A percentile compares a stretch with the other conserved stretches of the same genome.
phyloP scores from a whole-genome alignment of 1,140 invertebrate genomes.

The Hestina assimilis region DNA sequence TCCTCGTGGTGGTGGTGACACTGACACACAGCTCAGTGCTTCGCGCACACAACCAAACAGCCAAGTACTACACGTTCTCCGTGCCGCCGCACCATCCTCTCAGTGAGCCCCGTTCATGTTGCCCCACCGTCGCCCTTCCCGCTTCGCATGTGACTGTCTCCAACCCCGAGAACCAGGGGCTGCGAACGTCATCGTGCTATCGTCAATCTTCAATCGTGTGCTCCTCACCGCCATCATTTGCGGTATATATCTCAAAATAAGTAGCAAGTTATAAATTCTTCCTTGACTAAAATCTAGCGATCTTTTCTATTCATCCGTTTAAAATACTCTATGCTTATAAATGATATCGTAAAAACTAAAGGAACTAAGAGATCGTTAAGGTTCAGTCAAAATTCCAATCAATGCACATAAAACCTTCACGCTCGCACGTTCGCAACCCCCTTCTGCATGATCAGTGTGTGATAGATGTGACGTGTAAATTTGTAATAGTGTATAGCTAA shows the following conservation, averaged over 20 bases:
- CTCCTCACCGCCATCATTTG: conserved; percentile 48
- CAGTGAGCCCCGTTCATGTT: conserved; percentile 78
- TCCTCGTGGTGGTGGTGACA: conserved; percentile 85
- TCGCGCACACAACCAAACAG: conserved; percentile 78
- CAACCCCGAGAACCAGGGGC: conserved; percentile 70
- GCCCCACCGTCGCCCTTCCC: conserved; percentile 76
- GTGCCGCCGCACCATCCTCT: conserved; percentile 78
- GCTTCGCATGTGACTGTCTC: conserved; percentile 77
- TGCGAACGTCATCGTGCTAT: conserved; percentile 63
- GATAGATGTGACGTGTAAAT: conserved; percentile 68
- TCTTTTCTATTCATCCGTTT: conserved; percentile 5
- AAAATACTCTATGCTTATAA: not conserved
- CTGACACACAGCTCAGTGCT: conserved; percentile 82
- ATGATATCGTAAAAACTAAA: not conserved
- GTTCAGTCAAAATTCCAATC: conserved; percentile 30
- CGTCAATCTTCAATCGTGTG: conserved; percentile 32
- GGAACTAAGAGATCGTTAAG: conserved; percentile 31
- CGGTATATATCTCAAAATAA: conserved; percentile 54
- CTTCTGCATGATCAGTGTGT: conserved; percentile 71
- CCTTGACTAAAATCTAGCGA: conserved; percentile 38
- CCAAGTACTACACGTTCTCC: conserved; percentile 82
- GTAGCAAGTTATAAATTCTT: conserved; percentile 8
- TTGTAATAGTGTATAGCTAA: conserved; percentile 31
- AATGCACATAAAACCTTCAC: conserved; percentile 3
- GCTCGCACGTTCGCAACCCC: conserved; percentile 71